These are phyloP conservation scores for Lepidotrigona ventralis DNA, from an alignment of 1,140 invertebrate genomes.

Conservation along the genomic window DNA sequence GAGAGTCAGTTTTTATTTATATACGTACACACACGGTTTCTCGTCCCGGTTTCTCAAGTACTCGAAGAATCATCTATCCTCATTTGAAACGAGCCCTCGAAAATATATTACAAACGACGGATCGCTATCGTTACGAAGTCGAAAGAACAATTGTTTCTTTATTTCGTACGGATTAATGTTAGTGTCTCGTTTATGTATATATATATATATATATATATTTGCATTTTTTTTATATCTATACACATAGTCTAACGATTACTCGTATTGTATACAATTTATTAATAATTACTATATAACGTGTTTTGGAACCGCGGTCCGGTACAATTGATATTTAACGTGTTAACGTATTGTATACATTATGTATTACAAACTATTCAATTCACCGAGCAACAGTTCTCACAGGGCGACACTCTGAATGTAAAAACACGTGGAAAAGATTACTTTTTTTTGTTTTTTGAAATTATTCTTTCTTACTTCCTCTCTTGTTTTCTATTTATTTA, in stretches of 20 bases:
- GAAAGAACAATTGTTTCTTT: conserved; percentile 45
- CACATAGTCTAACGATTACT: conserved; percentile 61
- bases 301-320: conserved; percentile 53
- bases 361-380: conserved; percentile 73
- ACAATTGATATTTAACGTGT: conserved; percentile 64
- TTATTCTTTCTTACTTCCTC: not conserved
- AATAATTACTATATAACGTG: conserved; percentile 52
- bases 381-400: conserved; percentile 72
- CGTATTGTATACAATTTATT: conserved; percentile 68
- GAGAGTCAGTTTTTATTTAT: conserved; percentile 22
- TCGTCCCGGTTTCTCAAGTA: conserved; percentile 3
- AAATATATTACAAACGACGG: conserved; percentile 59
- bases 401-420: conserved; percentile 60
- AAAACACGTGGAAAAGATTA: conserved; percentile 53
- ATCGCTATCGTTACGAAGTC: conserved; percentile 50
- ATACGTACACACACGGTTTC: conserved; percentile 9
- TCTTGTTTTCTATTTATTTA: too few species aligned
- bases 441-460: not conserved
- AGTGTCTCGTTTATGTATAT: conserved; percentile 28
- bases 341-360: conserved; percentile 68
- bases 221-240: conserved; percentile 50
- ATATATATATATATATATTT: conserved; percentile 26
- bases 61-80: conserved; percentile 33
- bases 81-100: conserved; percentile 28
- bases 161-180: conserved; percentile 37